phyloP scores from a whole-genome alignment of 2,797 vertebrate genomes.

The Cyprinella venusta region DNA sequence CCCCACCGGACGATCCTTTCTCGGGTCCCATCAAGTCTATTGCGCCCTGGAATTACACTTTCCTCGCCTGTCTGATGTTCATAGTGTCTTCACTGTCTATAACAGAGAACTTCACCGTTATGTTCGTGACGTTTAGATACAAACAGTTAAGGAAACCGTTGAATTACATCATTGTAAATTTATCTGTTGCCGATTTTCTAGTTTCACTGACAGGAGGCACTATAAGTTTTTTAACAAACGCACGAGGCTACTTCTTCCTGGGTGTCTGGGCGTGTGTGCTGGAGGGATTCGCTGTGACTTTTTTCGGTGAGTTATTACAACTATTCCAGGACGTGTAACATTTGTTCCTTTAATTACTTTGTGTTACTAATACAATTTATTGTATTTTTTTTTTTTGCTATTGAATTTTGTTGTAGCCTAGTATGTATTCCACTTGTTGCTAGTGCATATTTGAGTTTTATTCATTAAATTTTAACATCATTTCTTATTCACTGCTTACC shows the following conservation, averaged over 20 bases:
- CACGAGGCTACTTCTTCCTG: conserved; percentile 88
- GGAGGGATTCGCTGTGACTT: conserved; percentile 93
- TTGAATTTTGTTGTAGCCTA: background rate
- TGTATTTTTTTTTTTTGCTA: background rate
- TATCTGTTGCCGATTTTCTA: conserved; percentile 90
- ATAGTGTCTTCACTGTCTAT: conserved; percentile 85
- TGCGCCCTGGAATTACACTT: conserved; percentile 87
- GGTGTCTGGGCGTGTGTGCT: conserved; percentile 87
- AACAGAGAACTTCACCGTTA: conserved; percentile 88
- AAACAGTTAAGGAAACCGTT: conserved; percentile 87
- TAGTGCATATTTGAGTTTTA: background rate
- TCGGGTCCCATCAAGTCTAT: conserved; percentile 74
- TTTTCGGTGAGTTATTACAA: conserved; percentile 84
- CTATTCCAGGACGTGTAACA: background rate
- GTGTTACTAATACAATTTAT: background rate
- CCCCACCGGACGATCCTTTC: conserved; percentile 77
- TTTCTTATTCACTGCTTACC: background rate
- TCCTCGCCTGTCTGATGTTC: conserved; percentile 87
- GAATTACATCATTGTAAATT: conserved; percentile 90
- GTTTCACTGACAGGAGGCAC: conserved; percentile 86
- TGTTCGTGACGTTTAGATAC: conserved; percentile 87
- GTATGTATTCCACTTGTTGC: background rate
- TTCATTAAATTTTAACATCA: background rate
- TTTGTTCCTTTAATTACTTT: background rate
- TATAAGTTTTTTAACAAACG: conserved; percentile 88